Evolutionary conservation across 2,888 invertebrate genomes (phyloP), one percentile per base, ranked within the genome.

Genomic region (Caenorhabditis japonica): DNA sequence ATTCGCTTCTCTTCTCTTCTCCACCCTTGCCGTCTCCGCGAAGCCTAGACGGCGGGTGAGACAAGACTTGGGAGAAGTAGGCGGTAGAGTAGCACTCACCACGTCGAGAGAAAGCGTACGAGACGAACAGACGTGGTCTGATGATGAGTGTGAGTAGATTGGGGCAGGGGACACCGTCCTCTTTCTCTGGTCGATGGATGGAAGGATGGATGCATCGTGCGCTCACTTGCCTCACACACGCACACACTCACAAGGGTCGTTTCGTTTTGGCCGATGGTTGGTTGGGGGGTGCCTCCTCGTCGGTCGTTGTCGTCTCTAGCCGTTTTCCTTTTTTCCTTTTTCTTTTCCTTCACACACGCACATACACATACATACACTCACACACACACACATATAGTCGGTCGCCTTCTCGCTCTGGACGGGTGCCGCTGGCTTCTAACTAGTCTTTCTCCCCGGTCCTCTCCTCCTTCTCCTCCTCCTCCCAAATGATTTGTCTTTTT

Each of bases 381-480:
- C 56, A 53, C 36, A 71, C 58, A 51, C 62, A 47, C 43, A 53
- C 66, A 38, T 56, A 15, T 41, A 8, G 36, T 51, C 43, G 56
- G 66, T 56, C 56, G 66, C 56, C 55, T 66, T 56, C 56, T 66
- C 66, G 66, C 66, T 47, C 56, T 49, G 55, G 41, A 64, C 64
- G 55, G 64, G 55, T 56, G 53, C 52, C 30, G 43, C 12, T 39
- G 25, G 44, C 53, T n/a, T 17, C 52, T 39, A 8, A 21, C 25
- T 47, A 33, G 41, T 25, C 25, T 47, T 33, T 62, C 64, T 64
- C 55, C 55, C 56, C 56, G 56, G 66, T 66, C 66, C 41, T 47
- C 49, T n/a, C n/a, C n/a, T n/a, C n/a, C n/a, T n/a, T n/a, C n/a
- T n/a, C n/a, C n/a, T n/a, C n/a, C n/a, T n/a, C n/a, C 10, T 39